Conservation (phyloP, 1,140 invertebrate species). For the Diachasma alloeum region DNA sequence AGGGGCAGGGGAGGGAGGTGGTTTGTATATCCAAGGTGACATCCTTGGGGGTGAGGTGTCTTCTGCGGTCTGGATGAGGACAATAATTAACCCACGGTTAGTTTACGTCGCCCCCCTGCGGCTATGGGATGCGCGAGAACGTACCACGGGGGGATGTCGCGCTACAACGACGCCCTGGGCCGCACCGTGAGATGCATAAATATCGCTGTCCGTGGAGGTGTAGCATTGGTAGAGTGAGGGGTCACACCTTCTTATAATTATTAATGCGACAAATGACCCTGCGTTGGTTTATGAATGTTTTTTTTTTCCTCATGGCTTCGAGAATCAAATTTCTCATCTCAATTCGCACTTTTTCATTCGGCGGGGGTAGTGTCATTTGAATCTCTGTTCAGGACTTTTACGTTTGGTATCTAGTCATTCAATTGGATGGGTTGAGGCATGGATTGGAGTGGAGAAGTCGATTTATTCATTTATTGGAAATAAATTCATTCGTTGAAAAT, state of each 20-base stretch:
- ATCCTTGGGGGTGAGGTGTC: slow-evolving; percentile 6
- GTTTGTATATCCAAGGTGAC: slow-evolving; percentile 19
- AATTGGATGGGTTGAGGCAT: no score
- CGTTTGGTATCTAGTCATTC: no score
- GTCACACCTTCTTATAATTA: slow-evolving; percentile 62
- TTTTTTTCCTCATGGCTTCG: not conserved
- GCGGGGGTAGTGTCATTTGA: not conserved
- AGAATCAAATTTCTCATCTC: not conserved
- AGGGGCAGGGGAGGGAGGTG: slow-evolving; percentile 11
- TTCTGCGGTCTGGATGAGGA: slow-evolving; percentile 31
- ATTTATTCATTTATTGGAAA: no score
- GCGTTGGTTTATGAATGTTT: slow-evolving; percentile 40
- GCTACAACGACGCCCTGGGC: slow-evolving; percentile 33
- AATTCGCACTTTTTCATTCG: slow-evolving; percentile 4
- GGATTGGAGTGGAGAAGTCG: no score
- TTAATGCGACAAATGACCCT: slow-evolving; percentile 58
- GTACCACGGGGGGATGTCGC: slow-evolving; percentile 25
- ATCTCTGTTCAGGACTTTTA: no score
- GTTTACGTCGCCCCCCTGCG: slow-evolving; percentile 55
- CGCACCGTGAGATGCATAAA: slow-evolving; percentile 50
- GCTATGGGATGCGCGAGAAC: not conserved
- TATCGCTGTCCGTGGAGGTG: slow-evolving; percentile 49
- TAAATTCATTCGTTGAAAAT: no score
- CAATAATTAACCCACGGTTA: slow-evolving; percentile 60
- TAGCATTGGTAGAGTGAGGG: slow-evolving; percentile 46